phyloP scores from a whole-genome alignment of 1,140 invertebrate species.

The Uloborus diversus region DNA sequence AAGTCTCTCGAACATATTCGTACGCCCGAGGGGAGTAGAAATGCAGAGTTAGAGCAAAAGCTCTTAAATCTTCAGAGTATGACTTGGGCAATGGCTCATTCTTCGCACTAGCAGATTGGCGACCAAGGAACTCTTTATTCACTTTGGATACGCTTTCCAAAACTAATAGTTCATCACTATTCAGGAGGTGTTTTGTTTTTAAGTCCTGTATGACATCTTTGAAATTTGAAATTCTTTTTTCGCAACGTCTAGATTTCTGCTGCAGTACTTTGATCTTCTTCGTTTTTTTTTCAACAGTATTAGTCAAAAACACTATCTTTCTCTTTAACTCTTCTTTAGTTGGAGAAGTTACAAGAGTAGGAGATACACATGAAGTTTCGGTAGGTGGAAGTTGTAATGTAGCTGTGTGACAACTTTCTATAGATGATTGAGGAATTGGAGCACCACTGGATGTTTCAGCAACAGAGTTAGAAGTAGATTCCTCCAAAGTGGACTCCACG shows the following conservation, averaged over 20 bases:
- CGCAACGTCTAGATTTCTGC: background rate
- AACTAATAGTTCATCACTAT: background rate
- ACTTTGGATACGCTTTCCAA: background rate
- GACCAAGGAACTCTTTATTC: background rate
- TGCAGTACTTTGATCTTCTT: conserved; percentile 2
- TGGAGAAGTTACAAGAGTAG: no score
- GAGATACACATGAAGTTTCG: no score
- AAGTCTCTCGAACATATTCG: background rate
- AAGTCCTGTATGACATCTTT: background rate
- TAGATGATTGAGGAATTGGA: no score
- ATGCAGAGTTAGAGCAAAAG: no score
- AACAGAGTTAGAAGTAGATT: no score
- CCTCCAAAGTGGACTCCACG: no score
- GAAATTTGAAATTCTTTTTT: background rate
- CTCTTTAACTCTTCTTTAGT: background rate
- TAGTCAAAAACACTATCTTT: background rate
- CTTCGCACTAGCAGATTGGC: background rate
- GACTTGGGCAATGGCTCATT: background rate
- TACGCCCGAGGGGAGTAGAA: background rate
- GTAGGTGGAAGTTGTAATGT: no score
- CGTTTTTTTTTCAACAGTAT: background rate
- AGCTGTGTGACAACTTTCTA: no score
- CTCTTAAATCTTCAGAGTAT: background rate
- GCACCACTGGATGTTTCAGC: no score
- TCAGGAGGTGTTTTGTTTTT: background rate